phyloP scores from a whole-genome alignment of 2,888 invertebrate genomes.

The Pediacus dermestoides region DNA sequence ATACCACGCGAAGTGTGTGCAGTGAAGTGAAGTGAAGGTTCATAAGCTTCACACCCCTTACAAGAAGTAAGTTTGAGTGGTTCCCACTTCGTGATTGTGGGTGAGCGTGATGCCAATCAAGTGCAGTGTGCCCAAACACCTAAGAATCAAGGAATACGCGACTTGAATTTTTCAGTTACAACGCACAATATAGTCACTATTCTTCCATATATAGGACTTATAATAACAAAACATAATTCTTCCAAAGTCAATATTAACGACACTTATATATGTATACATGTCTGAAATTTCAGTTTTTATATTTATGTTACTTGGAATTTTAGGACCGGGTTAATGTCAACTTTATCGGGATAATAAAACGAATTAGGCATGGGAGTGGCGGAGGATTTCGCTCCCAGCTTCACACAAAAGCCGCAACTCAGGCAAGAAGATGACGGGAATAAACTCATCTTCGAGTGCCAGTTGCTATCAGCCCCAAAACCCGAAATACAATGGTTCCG shows the following conservation, averaged over 20 bases:
- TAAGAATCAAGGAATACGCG: slow-evolving; percentile 20
- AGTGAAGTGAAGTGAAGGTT: slow-evolving; percentile 43
- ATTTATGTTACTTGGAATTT: too few relatives aligned
- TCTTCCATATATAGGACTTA: too few relatives aligned
- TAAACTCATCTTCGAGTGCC: slow-evolving; percentile 91
- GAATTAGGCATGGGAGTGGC: slow-evolving; percentile 69
- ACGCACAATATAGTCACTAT: too few relatives aligned
- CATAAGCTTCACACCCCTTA: slow-evolving; percentile 35
- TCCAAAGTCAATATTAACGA: too few relatives aligned
- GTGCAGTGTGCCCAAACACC: slow-evolving; percentile 20
- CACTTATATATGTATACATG: too few relatives aligned
- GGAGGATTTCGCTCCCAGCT: slow-evolving; percentile 97
- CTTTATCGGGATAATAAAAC: slow-evolving; percentile 43
- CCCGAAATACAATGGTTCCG: slow-evolving; percentile 91
- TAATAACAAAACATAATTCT: too few relatives aligned
- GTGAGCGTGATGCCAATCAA: slow-evolving; percentile 24
- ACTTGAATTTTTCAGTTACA: background rate
- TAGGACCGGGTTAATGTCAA: slow-evolving; percentile 49
- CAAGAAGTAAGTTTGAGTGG: slow-evolving; percentile 44
- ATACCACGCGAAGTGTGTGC: slow-evolving; percentile 34
- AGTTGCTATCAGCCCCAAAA: slow-evolving; percentile 80
- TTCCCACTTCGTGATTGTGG: slow-evolving; percentile 26
- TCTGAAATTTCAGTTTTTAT: too few relatives aligned
- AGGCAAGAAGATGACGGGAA: slow-evolving; percentile 96
- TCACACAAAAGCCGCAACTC: slow-evolving; percentile 96